Percentiles rank a stretch among this genome's conserved stretches.
Evolutionary conservation across 1,140 invertebrate genomes (phyloP).

Genomic region (Pseudachorutes palmiensis): DNA sequence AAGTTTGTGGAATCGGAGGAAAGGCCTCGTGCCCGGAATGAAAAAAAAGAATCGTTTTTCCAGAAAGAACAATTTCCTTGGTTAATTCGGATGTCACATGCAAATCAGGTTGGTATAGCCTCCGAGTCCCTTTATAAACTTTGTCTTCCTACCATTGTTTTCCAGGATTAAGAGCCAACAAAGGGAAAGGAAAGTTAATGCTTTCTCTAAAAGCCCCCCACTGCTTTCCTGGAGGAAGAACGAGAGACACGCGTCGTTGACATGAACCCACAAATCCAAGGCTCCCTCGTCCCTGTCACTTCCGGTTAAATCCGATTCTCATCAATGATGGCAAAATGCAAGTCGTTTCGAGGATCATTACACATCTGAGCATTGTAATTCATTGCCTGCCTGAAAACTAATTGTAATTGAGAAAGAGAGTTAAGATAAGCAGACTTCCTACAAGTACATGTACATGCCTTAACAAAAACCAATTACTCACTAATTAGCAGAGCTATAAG

Average conservation of each 20-base stretch:
- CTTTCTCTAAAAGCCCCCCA: too few species aligned
- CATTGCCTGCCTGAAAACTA: not conserved
- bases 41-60: too few species aligned
- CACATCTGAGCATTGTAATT: not conserved
- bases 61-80: not conserved
- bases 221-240: not conserved
- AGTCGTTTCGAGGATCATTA: not conserved
- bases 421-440: not conserved
- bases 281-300: not conserved
- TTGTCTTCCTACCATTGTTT: not conserved
- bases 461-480: not conserved
- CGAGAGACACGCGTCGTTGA: conserved; percentile 4
- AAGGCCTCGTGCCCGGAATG: too few species aligned
- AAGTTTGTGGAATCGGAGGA: not conserved
- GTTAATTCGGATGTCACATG: conserved; percentile 10
- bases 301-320: not conserved
- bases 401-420: not conserved
- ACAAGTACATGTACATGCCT: not conserved
- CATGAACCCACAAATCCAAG: not conserved
- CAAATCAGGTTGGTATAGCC: too few species aligned
- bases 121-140: too few species aligned
- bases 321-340: not conserved
- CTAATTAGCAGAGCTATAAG: not conserved
- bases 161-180: not conserved
- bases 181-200: not conserved